Base-by-base conservation (phyloP, 2,797 vertebrate genomes). In the Sebastiscus tertius region DNA sequence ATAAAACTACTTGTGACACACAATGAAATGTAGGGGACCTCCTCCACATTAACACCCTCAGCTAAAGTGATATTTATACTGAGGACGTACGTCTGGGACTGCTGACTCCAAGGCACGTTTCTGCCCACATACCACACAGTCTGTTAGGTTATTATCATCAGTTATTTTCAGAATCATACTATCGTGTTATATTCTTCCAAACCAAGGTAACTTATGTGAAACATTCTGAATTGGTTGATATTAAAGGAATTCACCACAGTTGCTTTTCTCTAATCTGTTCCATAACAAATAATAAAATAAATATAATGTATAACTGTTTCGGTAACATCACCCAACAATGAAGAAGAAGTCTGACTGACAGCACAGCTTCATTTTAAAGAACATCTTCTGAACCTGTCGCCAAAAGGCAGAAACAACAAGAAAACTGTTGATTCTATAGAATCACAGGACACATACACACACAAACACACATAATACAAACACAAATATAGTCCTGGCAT, bases 1-100 rank as follows among this genome's bases (percentile, higher is more conserved):
- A 89, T 90, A 88, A 77, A 92, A 88, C 88, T 89, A 93, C 92
- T 91, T 90, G 88, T 92, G 81, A 82, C 89, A 79, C 77, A 88
- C 92, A 92, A 90, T 91, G 86, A 88, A 82, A 91, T 83, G 83
- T 79, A 84, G 90, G 72, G 72, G 82, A 85, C 86, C 88, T 92
- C 83, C 84, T 89, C 79, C 85, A 85, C 81, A 72, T 87, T 87
- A 90, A 83, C 77, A 81, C 80, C 76, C 82, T 84, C 42, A 29
- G 66, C 83, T 85, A 36, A 89, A 91, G 82, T 89, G 87, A 91
- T 89, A 87, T 88, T 85, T 80, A 86, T 84, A 67, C 75, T 69
- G 61, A 77, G 58, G 68, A 72, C n/a, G 65, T 62, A 72, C 26
- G 33, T 62, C 20, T 26, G 36, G 66, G 31, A 71, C 10, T 6